Conservation (phyloP, 2,888 invertebrate genomes). For the Rhodophaea formosa region DNA sequence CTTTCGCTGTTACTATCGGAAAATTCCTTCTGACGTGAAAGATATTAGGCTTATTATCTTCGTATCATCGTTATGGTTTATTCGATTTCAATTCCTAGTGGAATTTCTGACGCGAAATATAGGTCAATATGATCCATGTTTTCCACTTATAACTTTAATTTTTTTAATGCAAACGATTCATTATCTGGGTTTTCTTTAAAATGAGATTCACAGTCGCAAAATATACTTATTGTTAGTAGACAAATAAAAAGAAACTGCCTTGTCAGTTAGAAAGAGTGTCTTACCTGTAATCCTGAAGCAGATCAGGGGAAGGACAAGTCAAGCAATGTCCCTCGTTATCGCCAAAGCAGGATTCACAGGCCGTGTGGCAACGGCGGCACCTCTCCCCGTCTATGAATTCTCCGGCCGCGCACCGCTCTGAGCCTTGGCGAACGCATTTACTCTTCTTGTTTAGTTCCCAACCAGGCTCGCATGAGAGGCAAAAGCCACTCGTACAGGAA, state of each 20-base stretch:
- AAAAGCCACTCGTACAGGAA: conserved; percentile 86
- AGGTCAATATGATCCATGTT: too few species aligned
- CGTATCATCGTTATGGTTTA: too few species aligned
- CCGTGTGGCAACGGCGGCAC: conserved; percentile 88
- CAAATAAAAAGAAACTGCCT: too few species aligned
- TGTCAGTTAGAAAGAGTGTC: conserved; percentile 23
- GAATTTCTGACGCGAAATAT: too few species aligned
- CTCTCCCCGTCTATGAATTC: conserved; percentile 82
- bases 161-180: too few species aligned
- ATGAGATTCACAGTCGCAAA: too few species aligned
- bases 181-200: too few species aligned
- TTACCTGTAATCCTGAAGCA: conserved; percentile 83
- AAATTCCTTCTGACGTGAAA: too few species aligned
- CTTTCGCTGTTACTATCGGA: background rate
- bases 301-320: conserved; percentile 86
- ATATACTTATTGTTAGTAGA: too few species aligned
- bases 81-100: too few species aligned
- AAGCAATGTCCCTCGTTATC: conserved; percentile 87
- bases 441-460: conserved; percentile 89
- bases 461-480: conserved; percentile 86
- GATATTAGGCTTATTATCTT: too few species aligned
- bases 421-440: conserved; percentile 86
- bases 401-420: conserved; percentile 85
- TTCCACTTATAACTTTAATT: too few species aligned
- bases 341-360: conserved; percentile 92